Base-by-base conservation (phyloP, 2,113 vertebrate species). In the Clarias macrocephalus region DNA sequence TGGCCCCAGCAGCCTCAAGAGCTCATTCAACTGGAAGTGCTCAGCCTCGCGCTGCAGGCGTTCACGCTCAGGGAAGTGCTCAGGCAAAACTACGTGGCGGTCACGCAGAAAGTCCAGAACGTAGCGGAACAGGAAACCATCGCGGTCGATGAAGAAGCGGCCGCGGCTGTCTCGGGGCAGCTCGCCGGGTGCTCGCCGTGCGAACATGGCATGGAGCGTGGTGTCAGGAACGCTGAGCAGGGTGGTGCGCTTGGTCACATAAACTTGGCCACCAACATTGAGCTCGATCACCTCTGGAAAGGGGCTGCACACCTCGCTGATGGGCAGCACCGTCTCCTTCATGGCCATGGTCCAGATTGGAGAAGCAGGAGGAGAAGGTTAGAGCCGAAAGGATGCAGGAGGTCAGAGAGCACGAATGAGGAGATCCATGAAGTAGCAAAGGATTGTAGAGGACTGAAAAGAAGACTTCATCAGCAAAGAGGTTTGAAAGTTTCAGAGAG, bases 81-180 rank as follows among this genome's bases (percentile, higher is more conserved):
- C 97, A 0, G 97, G 97, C 57, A 97, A 93, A 1, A 96, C 96
- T 2, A 97, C 95, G 92, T 96, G 96, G 77, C 96, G 95, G 95
- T 97, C 97, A 83, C 97, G 94, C 91, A 97, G 94, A 63, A 95
- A 97, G 89, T 97, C 97, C 94, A 97, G 93, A 88, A 97, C 95
- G 82, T 97, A 97, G 93, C 97, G 96, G 93, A 97, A 97, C 83
- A 97, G 96, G 92, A 97, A 97, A 89, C 97, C 97, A 90, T 97
- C 97, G 52, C 97, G 96, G 93, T 97, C 97, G 76, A 97, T 96
- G 92, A 97, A 97, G 93, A 97, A 97, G 91, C 97, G 96, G 37
- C 96, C 95, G 60, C 97, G 94, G 92, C 95, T 97, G 94, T 97
- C 97, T 77, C 96, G 93, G 87, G 97, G 96, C 87, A 97, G 92